These are phyloP conservation scores for Xestoiulus laeticollis DNA, from an alignment of 2,888 invertebrate genomes.

Conservation along the genomic window DNA sequence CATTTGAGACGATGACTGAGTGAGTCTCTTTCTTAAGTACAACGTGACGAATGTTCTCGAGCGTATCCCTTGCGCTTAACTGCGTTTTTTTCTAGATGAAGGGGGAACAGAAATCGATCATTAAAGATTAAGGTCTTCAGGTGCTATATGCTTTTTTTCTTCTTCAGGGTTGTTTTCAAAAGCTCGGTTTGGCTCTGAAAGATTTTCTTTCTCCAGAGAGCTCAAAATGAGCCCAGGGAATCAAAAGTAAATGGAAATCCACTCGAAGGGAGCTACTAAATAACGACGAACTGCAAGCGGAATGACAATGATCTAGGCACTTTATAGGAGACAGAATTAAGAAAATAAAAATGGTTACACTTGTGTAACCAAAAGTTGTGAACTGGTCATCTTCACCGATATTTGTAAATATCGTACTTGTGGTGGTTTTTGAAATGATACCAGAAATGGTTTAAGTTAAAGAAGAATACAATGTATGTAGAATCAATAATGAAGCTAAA, in stretches of 20 bases:
- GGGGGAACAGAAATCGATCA: constrained; percentile 34
- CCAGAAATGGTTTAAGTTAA: no score
- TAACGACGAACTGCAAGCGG: neutral
- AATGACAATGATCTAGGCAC: neutral
- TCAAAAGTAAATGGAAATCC: constrained; percentile 41
- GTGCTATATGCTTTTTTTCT: constrained; percentile 7
- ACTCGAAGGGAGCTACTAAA: constrained; percentile 25
- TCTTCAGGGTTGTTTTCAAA: constrained; percentile 6
- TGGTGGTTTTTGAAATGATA: no score
- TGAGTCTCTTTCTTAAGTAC: neutral
- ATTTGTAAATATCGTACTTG: no score
- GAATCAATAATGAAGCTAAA: no score
- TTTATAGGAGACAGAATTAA: neutral
- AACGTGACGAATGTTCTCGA: neutral
- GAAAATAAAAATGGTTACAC: neutral
- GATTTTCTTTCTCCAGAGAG: constrained; percentile 27
- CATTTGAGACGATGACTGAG: neutral
- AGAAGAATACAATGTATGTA: no score
- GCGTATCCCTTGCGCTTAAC: neutral
- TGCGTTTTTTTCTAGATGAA: neutral
- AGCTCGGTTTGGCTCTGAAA: constrained; percentile 41
- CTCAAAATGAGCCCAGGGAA: constrained; percentile 35
- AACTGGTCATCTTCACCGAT: no score
- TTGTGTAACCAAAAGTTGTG: neutral
- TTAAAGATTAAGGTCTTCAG: constrained; percentile 35